Conservation (phyloP, 2,113 vertebrate species). For the Dermatemys mawii region DNA sequence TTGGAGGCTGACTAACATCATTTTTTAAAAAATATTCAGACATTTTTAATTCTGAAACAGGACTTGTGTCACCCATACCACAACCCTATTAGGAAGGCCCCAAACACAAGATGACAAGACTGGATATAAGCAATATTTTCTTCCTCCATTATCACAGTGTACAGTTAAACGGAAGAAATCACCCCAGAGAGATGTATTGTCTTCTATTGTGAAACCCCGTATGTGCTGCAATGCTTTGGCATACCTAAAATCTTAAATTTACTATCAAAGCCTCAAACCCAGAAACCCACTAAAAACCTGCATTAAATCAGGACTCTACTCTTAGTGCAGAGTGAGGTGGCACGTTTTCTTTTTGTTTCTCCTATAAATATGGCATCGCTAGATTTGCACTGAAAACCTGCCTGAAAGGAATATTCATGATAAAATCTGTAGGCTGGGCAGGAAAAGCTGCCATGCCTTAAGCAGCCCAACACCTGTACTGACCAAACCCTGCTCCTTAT, state of each 20-base stretch:
- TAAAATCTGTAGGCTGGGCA: neutral
- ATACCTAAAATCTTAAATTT: too few species aligned
- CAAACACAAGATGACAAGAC: too few species aligned
- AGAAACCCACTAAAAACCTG: neutral
- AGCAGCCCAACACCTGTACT: neutral
- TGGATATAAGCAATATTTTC: neutral
- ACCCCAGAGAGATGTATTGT: neutral
- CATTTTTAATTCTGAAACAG: neutral
- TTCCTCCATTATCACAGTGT: neutral
- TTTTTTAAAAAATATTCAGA: neutral
- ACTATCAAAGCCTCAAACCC: rapidly evolving
- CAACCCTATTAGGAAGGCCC: neutral
- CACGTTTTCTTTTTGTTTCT: neutral
- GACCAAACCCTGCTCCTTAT: neutral
- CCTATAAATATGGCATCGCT: neutral
- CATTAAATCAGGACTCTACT: too few species aligned
- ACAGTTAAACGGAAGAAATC: neutral
- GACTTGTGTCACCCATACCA: too few species aligned
- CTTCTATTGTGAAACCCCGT: too few species aligned
- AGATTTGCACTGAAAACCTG: rapidly evolving
- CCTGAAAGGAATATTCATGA: rapidly evolving
- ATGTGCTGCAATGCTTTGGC: neutral
- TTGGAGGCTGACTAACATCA: neutral
- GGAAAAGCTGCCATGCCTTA: rapidly evolving
- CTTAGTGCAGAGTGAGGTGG: rapidly evolving